Percentiles rank a stretch among this genome's conserved stretches.
Conservation (phyloP, 1,140 invertebrate species). For the Rhysida immarginata region DNA sequence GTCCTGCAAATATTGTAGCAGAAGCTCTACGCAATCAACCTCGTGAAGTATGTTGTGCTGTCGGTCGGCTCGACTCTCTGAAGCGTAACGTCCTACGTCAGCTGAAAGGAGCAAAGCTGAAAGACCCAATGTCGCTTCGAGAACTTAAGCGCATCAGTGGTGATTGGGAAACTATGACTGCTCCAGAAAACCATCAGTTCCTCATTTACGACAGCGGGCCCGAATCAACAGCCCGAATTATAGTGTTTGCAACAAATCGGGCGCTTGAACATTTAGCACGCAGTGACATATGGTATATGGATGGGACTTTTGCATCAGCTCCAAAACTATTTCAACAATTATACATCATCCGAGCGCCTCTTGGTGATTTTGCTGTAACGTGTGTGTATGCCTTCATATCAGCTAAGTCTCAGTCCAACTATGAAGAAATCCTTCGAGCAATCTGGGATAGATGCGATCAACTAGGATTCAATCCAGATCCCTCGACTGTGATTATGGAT, state of each 20-base stretch:
- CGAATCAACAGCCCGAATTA: neutral
- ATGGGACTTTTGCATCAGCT: conserved; percentile 10
- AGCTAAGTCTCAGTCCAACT: conserved; percentile 1
- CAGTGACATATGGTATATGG: conserved; percentile 12
- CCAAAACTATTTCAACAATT: conserved; percentile 15
- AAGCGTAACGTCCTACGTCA: neutral
- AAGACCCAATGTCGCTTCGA: neutral
- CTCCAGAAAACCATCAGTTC: conserved; percentile 1
- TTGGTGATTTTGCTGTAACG: conserved; percentile 9
- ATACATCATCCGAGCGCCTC: conserved; percentile 11
- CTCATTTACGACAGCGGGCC: conserved; percentile 5
- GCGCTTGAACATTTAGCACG: conserved; percentile 1
- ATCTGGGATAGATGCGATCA: conserved; percentile 9
- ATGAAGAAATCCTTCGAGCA: neutral
- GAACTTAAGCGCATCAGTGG: neutral
- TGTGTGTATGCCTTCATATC: conserved; percentile 12
- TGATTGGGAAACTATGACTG: conserved; percentile 2
- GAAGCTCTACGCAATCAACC: neutral
- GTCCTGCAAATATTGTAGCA: neutral
- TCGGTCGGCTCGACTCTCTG: neutral
- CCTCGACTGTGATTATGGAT: conserved; percentile 6
- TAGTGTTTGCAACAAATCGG: conserved; percentile 6
- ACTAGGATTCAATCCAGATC: conserved; percentile 1
- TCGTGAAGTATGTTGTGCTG: neutral
- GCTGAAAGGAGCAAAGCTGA: neutral